Base-by-base conservation (phyloP, 2,797 vertebrate species). In the Limosa lapponica region DNA sequence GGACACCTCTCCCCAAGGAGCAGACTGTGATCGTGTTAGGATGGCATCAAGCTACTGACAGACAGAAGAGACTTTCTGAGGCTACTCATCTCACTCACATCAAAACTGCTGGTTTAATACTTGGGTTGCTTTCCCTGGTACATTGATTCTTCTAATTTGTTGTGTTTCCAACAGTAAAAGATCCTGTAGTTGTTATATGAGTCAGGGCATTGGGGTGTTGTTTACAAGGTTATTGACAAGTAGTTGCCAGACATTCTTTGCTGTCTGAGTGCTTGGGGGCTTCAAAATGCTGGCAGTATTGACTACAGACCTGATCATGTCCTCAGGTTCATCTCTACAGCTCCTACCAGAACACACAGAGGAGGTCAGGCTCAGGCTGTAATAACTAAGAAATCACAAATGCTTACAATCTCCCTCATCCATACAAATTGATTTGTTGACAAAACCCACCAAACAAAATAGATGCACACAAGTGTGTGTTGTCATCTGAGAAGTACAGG, bases 141-240 rank as follows among this genome's bases (percentile, higher is more conserved):
- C 48, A 87, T 19, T 58, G 62, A 85, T 73, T 82, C 27, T 74
- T 64, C 74, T 73, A 41, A 92, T 85, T 89, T 57, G 39, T 71
- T 95, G 28, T 86, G 49, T 82, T 93, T 65, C 28, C 28, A 91
- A 28, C 71, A 65, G 24, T 39, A n/a, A 54, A 85, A 52, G 25
- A 43, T 65, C 30, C 41, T 59, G 41, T 59, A 67, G 54, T 27
- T 92, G 25, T 36, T 52, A 19, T 30, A 44, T 18, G 57, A 94
- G 59, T 36, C 70, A 71, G 48, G 62, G 24, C 67, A 66, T 8
- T 64, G 55, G 28, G 30, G 19, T 64, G n/a, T 27, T 94, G 66
- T 89, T 95, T 67, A 80, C 34, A 70, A 73, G 34, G 37, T 80
- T 93, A 82, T 87, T 70, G 78, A 66, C 79, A 95, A 90, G 43